phyloP scores from a whole-genome alignment of 1,140 invertebrate species.

The Leptoteleia sp. region DNA sequence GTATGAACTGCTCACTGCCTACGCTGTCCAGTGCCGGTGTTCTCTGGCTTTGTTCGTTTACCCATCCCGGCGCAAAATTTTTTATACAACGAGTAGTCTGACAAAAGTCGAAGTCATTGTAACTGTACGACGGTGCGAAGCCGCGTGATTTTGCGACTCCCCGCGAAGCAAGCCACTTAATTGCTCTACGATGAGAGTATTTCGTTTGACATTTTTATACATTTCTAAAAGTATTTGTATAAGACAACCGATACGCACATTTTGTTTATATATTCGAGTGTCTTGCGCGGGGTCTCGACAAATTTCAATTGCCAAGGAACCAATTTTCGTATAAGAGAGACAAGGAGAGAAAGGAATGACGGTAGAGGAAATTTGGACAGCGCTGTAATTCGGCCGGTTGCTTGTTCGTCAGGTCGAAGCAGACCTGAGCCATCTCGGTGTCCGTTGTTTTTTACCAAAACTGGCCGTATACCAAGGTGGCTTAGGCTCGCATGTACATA shows the following conservation, averaged over 20 bases:
- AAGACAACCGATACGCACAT: slow-evolving; percentile 53
- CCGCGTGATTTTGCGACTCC: background rate
- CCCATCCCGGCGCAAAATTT: slow-evolving; percentile 38
- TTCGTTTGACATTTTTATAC: slow-evolving; percentile 59
- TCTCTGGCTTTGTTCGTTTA: slow-evolving; percentile 68
- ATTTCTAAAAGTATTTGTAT: slow-evolving; percentile 58
- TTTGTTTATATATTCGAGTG: slow-evolving; percentile 37
- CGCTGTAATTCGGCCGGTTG: background rate
- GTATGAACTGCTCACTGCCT: slow-evolving; percentile 80
- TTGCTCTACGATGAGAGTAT: slow-evolving; percentile 21
- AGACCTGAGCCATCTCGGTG: slow-evolving; percentile 26
- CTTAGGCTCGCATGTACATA: slow-evolving; percentile 51
- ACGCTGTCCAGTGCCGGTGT: slow-evolving; percentile 77
- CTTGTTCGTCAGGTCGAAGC: slow-evolving; percentile 3
- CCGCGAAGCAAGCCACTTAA: slow-evolving; percentile 12
- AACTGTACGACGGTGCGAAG: slow-evolving; percentile 1
- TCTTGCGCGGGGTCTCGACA: slow-evolving; percentile 18
- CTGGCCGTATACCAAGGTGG: slow-evolving; percentile 34
- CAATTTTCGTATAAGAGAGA: too few species aligned
- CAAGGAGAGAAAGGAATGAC: too few species aligned
- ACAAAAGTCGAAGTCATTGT: slow-evolving; percentile 15
- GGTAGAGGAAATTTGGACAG: background rate
- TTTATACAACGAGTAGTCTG: slow-evolving; percentile 53
- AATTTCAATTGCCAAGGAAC: background rate
- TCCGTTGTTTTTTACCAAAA: slow-evolving; percentile 27